A percentile compares a stretch with the other conserved stretches of the same genome.
These are phyloP conservation scores for Aradophagus sp. DNA, from an alignment of 1,140 invertebrate genomes.

Conservation along the genomic window DNA sequence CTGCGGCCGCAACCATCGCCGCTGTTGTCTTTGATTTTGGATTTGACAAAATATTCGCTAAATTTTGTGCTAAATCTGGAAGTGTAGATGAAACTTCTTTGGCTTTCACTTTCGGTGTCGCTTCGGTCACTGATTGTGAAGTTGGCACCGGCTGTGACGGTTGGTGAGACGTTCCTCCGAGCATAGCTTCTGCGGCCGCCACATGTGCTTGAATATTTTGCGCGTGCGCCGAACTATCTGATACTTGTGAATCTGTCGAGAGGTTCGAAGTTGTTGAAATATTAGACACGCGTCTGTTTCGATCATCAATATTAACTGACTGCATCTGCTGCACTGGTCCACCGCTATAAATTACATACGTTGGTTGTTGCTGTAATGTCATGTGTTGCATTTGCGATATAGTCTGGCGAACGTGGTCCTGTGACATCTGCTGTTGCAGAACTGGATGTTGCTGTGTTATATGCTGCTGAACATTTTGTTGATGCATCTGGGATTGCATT, in stretches of 20 bases:
- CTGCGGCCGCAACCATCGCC: slow-evolving; percentile 11
- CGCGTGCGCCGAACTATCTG: slow-evolving; percentile 48
- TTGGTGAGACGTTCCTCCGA: slow-evolving; percentile 7
- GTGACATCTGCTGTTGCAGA: slow-evolving; percentile 47
- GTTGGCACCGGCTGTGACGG: slow-evolving; percentile 4
- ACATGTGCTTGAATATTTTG: slow-evolving; percentile 43
- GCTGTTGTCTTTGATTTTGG: slow-evolving; percentile 72
- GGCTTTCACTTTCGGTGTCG: slow-evolving; percentile 65
- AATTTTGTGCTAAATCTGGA: slow-evolving; percentile 72
- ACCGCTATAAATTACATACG: slow-evolving; percentile 7
- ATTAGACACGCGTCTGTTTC: slow-evolving; percentile 69
- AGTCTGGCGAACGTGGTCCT: slow-evolving; percentile 29
- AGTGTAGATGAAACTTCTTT: slow-evolving; percentile 72
- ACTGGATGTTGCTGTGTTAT: slow-evolving; percentile 30
- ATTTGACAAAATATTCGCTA: slow-evolving; percentile 73
- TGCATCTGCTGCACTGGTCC: neutral
- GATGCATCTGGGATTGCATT: slow-evolving; percentile 3
- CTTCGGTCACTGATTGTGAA: slow-evolving; percentile 45
- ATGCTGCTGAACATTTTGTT: neutral
- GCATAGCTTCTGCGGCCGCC: slow-evolving; percentile 2
- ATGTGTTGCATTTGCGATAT: slow-evolving; percentile 8
- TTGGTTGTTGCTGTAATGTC: slow-evolving; percentile 56
- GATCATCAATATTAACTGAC: slow-evolving; percentile 62
- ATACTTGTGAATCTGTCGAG: slow-evolving; percentile 68
- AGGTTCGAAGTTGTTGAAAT: slow-evolving; percentile 66